These are phyloP conservation scores for Drosophila vallismaia DNA, from an alignment of 2,888 invertebrate genomes.

Conservation along the genomic window DNA sequence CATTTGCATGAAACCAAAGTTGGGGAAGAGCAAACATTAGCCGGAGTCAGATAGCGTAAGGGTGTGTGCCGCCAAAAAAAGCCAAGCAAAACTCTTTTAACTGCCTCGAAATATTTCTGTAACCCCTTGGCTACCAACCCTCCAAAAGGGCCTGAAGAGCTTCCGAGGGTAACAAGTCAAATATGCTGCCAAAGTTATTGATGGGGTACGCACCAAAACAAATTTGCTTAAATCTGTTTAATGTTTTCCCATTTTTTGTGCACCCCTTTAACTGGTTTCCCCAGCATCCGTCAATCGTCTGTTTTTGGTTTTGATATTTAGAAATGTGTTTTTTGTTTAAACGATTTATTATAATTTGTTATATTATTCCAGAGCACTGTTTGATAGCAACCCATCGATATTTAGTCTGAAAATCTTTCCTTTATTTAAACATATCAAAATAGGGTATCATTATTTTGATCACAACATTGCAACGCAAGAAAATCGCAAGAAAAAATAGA, in stretches of 20 bases:
- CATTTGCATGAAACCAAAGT: constrained; percentile 64
- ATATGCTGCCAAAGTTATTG: constrained; percentile 76
- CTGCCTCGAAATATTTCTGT: constrained; percentile 5
- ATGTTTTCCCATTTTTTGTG: constrained; percentile 74
- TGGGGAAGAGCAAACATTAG: constrained; percentile 67
- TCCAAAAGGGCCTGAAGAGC: background rate
- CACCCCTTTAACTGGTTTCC: constrained; percentile 38
- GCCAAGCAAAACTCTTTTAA: constrained; percentile 20
- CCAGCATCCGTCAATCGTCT: background rate
- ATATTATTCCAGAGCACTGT: constrained; percentile 9
- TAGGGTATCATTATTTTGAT: no score
- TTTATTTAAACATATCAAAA: no score
- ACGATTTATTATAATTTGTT: constrained; percentile 25
- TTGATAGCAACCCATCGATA: background rate
- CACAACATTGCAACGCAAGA: no score
- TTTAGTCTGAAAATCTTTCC: background rate
- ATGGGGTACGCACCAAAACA: constrained; percentile 76
- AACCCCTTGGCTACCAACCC: constrained; percentile 33
- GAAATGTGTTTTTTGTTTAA: constrained; percentile 52
- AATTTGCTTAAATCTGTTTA: constrained; percentile 79
- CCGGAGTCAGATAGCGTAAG: constrained; percentile 57
- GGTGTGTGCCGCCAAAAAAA: constrained; percentile 9
- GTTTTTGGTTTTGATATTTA: constrained; percentile 50
- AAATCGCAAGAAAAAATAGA: no score
- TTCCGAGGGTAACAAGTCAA: constrained; percentile 56